These are phyloP conservation scores for Tribolium madens DNA, from an alignment of 1,140 invertebrate species.

Conservation along the genomic window DNA sequence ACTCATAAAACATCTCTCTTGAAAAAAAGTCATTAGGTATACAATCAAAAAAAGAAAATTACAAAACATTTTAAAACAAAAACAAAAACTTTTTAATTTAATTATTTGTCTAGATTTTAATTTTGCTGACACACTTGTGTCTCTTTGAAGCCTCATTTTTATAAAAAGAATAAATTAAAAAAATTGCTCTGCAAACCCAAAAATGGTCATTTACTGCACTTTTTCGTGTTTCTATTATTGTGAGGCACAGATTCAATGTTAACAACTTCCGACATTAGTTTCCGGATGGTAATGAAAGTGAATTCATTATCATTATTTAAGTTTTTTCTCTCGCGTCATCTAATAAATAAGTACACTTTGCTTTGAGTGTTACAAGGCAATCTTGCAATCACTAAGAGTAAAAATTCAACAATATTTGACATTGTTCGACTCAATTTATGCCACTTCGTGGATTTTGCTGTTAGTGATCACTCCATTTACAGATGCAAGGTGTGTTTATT, in stretches of 20 bases:
- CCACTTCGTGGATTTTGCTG: neutral
- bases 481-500: neutral
- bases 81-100: no score
- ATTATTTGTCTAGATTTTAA: no score
- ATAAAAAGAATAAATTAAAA: no score
- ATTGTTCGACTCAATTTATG: conserved; percentile 13
- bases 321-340: conserved; percentile 5
- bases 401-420: conserved; percentile 27
- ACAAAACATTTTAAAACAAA: no score
- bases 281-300: conserved; percentile 31
- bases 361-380: conserved; percentile 5
- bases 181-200: no score
- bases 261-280: conserved; percentile 22
- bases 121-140: no score
- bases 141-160: no score
- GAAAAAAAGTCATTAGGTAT: no score
- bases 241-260: neutral
- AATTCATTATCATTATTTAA: neutral
- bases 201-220: conserved; percentile 1
- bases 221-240: neutral
- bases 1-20: no score
- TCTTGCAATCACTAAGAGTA: neutral
- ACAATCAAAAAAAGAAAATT: no score
- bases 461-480: neutral
- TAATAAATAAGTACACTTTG: conserved; percentile 13